A percentile compares a stretch with the other conserved stretches of the same genome.
Evolutionary conservation across 30 jellyfish, hydroid and myxozoan species (phyloP).

Genomic region (Cassiopea andromeda): DNA sequence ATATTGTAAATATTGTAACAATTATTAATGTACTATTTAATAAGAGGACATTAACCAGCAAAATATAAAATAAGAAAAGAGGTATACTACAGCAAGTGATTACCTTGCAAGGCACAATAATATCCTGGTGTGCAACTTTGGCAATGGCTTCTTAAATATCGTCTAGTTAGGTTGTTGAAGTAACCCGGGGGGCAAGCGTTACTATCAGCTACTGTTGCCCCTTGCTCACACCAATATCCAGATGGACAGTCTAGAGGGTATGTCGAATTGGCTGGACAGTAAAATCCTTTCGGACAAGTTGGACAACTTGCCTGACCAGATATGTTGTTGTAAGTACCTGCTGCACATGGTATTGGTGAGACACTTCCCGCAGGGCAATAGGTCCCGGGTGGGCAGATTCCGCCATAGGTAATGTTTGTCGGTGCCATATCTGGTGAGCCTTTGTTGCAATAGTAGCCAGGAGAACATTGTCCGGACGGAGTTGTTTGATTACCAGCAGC

Average conservation of each 20-base stretch:
- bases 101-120: constrained; percentile 84
- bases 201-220: constrained; percentile 69
- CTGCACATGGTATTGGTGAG: constrained; percentile 88
- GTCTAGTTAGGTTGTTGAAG: constrained; percentile 73
- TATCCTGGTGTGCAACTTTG: constrained; percentile 88
- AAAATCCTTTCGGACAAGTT: constrained; percentile 88
- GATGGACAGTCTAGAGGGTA: constrained; percentile 89
- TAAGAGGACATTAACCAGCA: too few relatives aligned
- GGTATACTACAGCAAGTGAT: not conserved
- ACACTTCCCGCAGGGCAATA: constrained; percentile 86
- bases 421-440: constrained; percentile 96
- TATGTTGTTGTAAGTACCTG: constrained; percentile 92
- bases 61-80: too few relatives aligned
- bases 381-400: constrained; percentile 97
- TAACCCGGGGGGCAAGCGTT: constrained; percentile 94
- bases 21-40: too few relatives aligned
- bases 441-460: constrained; percentile 91
- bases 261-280: constrained; percentile 88
- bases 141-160: constrained; percentile 76
- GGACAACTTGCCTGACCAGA: constrained; percentile 84
- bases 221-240: constrained; percentile 95
- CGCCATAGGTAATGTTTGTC: constrained; percentile 80
- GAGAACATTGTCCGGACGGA: constrained; percentile 80
- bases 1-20: too few relatives aligned
- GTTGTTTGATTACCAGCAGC: constrained; percentile 92